Percentiles rank a stretch among this genome's conserved stretches.
These are phyloP conservation scores for Hesperophylax magnus DNA, from an alignment of 1,140 invertebrate species.

Conservation along the genomic window DNA sequence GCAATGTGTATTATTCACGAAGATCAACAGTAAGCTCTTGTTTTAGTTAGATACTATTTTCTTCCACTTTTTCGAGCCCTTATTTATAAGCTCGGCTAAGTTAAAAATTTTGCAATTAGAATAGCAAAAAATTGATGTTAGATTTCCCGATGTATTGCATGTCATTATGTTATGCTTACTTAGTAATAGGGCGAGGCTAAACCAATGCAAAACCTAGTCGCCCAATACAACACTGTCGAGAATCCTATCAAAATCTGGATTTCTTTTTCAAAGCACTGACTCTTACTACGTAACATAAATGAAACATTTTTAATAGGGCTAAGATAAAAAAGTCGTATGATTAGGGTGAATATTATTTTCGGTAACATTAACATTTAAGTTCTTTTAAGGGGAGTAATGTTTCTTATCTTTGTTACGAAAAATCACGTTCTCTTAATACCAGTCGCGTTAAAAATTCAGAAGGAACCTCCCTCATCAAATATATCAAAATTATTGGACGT, in stretches of 20 bases:
- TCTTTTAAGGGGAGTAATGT: neutral
- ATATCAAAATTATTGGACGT: conserved; percentile 6
- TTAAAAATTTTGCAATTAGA: conserved; percentile 51
- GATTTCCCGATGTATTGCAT: conserved; percentile 39
- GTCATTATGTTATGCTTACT: conserved; percentile 41
- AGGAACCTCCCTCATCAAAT: neutral
- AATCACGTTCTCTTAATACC: neutral
- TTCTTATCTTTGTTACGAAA: neutral
- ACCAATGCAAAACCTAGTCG: neutral
- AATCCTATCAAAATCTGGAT: no score
- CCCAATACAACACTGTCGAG: no score
- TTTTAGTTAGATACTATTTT: no score
- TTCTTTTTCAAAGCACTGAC: no score
- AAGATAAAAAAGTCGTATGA: no score
- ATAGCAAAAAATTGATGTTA: conserved; percentile 49
- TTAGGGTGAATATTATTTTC: no score
- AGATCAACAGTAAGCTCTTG: no score
- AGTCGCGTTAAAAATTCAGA: neutral
- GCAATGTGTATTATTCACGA: no score
- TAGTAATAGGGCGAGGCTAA: conserved; percentile 20
- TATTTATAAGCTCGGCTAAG: conserved; percentile 12
- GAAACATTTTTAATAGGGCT: neutral
- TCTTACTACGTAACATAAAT: neutral
- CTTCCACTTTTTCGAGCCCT: neutral
- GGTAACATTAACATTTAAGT: no score